A percentile compares a stretch with the other conserved stretches of the same genome.
Conservation (phyloP, 2,797 vertebrate species). For the Saxicola maurus region DNA sequence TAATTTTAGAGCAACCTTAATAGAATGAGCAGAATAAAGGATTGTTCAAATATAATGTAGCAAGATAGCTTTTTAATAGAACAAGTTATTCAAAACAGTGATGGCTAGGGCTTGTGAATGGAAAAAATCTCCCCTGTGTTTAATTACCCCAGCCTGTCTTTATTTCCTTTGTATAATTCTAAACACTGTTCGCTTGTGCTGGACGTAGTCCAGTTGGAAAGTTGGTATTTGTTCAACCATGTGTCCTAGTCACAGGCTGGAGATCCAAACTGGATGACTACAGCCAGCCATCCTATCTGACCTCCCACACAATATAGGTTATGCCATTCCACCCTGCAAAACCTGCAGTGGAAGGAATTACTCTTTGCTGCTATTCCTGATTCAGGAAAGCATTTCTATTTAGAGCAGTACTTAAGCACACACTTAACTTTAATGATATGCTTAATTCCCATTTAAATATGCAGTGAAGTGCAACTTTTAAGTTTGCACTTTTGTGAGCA, state of each 20-base stretch:
- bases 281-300: not conserved
- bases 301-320: not conserved
- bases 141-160: constrained; percentile 35
- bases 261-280: not conserved
- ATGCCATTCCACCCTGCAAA: not conserved
- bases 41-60: constrained; percentile 39
- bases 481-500: not conserved
- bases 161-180: constrained; percentile 19
- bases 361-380: not conserved
- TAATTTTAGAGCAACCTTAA: constrained; percentile 45
- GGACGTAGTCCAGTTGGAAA: constrained; percentile 7
- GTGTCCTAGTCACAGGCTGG: not conserved
- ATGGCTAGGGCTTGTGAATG: constrained; percentile 5
- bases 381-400: constrained; percentile 40
- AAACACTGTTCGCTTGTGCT: not conserved
- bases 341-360: constrained; percentile 21
- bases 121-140: constrained; percentile 43
- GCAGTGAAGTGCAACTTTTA: not conserved
- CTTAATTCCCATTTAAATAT: constrained; percentile 25
- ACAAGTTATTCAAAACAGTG: constrained; percentile 39
- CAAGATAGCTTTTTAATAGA: constrained; percentile 52
- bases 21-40: constrained; percentile 59
- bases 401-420: constrained; percentile 23
- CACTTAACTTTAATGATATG: constrained; percentile 23
- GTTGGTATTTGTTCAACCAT: not conserved